Conservation (phyloP, 2,888 invertebrate genomes). For the Xestoiulus laeticollis region DNA sequence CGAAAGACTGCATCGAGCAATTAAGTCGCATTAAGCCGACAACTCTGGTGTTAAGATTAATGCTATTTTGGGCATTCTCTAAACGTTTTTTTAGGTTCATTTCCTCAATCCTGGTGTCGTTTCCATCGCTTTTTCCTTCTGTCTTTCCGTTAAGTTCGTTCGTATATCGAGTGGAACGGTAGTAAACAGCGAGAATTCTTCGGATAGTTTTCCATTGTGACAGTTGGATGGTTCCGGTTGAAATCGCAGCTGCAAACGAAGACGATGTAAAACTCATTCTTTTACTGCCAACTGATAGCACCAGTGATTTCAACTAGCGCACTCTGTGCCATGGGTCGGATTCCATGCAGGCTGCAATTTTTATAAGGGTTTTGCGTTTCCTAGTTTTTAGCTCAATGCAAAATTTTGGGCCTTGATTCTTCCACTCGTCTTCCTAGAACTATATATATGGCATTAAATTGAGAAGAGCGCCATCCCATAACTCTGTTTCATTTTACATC, state of each 20-base stretch:
- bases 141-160: constrained; percentile 35
- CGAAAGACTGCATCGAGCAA: background rate
- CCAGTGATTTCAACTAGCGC: constrained; percentile 43
- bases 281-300: constrained; percentile 36
- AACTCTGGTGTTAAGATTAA: constrained; percentile 31
- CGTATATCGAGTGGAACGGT: constrained; percentile 49
- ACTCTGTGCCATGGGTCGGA: background rate
- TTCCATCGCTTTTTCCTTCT: constrained; percentile 25
- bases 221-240: constrained; percentile 48
- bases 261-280: constrained; percentile 42
- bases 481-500: constrained; percentile 9
- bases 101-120: constrained; percentile 35
- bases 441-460: constrained; percentile 32
- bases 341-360: background rate
- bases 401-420: constrained; percentile 27
- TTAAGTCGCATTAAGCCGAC: constrained; percentile 38
- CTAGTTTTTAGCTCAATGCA: background rate
- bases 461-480: background rate
- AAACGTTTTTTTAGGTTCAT: constrained; percentile 28
- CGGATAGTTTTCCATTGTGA: constrained; percentile 46
- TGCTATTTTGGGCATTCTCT: constrained; percentile 41
- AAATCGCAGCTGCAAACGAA: constrained; percentile 45
- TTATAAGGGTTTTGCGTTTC: constrained; percentile 9
- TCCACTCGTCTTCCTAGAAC: background rate
- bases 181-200: constrained; percentile 48